Conservation (phyloP, 2,797 vertebrate species). For the Siniperca scherzeri region DNA sequence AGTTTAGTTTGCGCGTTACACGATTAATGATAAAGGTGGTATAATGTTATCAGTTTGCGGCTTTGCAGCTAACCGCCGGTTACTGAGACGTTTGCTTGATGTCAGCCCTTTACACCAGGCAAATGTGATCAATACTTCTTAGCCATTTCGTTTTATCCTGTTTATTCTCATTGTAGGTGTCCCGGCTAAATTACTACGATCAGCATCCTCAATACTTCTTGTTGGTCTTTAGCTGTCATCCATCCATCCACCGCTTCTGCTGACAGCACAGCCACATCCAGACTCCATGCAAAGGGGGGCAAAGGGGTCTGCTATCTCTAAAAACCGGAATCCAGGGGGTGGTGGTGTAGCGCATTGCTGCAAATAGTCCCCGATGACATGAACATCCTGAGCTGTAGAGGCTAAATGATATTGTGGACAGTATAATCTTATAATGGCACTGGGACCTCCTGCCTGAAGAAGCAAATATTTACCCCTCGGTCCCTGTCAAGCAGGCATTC, state of each 20-base stretch:
- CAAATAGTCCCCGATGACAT: background rate
- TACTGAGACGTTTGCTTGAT: constrained; percentile 8
- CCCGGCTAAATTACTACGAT: constrained; percentile 4
- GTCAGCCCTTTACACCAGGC: background rate
- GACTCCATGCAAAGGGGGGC: constrained; percentile 18
- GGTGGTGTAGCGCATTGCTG: background rate
- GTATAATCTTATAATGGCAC: constrained; percentile 40
- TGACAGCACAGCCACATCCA: constrained; percentile 33
- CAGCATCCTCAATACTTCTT: constrained; percentile 21
- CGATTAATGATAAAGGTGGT: background rate
- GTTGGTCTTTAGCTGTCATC: constrained; percentile 1
- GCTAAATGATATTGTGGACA: constrained; percentile 8
- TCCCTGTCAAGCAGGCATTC: constrained; percentile 4
- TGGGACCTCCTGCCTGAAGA: constrained; percentile 35
- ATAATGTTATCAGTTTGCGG: background rate
- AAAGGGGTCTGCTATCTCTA: background rate
- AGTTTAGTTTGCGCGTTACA: background rate
- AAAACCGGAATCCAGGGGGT: background rate
- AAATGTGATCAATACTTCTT: background rate
- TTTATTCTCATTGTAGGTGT: constrained; percentile 44
- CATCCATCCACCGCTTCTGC: background rate
- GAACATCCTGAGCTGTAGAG: background rate
- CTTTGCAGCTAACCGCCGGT: constrained; percentile 14
- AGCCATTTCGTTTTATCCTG: background rate
- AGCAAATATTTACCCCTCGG: background rate